Percentiles rank a stretch among this genome's conserved stretches.
Conservation (phyloP, 2,888 invertebrate species). For the Candidula unifasciata region DNA sequence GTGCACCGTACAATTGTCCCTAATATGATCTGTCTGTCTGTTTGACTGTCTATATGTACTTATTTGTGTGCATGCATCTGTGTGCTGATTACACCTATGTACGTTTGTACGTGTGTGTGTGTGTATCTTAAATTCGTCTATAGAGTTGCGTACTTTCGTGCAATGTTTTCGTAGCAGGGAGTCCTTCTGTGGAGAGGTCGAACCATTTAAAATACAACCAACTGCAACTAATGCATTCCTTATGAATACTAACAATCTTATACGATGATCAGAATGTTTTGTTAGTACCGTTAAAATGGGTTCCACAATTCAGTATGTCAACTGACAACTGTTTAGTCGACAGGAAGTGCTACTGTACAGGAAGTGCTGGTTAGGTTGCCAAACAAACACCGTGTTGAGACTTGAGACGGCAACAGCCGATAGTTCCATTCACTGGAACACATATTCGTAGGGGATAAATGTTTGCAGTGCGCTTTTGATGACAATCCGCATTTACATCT, state of each 20-base stretch:
- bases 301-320: too few species aligned
- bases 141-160: too few species aligned
- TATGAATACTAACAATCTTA: too few species aligned
- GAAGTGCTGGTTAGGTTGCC: slow-evolving; percentile 44
- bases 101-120: slow-evolving; percentile 29
- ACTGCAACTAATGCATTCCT: too few species aligned
- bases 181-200: not conserved
- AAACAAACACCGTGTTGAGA: slow-evolving; percentile 48
- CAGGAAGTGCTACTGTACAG: slow-evolving; percentile 16
- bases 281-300: too few species aligned
- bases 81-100: not conserved
- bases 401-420: slow-evolving; percentile 14
- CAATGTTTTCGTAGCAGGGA: not conserved
- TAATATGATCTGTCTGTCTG: not conserved
- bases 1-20: too few species aligned
- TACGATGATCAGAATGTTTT: too few species aligned
- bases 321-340: not conserved
- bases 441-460: too few species aligned
- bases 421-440: not conserved
- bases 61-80: not conserved
- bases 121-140: slow-evolving; percentile 17
- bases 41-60: not conserved
- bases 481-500: too few species aligned
- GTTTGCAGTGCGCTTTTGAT: too few species aligned
- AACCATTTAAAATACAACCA: too few species aligned